A percentile compares a stretch with the other conserved stretches of the same genome.
Conservation (phyloP, 2,797 vertebrate genomes). For the Loriculus beryllinus region DNA sequence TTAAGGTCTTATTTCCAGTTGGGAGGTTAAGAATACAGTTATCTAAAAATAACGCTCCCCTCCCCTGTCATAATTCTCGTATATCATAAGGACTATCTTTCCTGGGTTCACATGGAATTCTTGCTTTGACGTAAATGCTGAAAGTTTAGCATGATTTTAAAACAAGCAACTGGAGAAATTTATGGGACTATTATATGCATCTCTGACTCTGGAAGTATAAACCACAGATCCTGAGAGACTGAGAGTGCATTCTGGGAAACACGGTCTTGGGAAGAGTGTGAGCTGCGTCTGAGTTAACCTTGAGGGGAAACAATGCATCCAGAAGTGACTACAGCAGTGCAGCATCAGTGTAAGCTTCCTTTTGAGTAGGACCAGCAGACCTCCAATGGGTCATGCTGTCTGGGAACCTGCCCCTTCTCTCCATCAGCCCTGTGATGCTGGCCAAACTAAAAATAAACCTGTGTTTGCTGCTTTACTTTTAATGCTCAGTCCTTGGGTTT, state of each 20-base stretch:
- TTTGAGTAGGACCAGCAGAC: neutral
- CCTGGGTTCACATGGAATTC: neutral
- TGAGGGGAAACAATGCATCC: neutral
- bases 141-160: neutral
- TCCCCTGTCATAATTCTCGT: neutral
- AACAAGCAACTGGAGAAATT: neutral
- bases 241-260: accelerated
- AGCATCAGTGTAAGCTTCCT: neutral
- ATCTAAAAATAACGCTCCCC: neutral
- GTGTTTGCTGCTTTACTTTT: neutral
- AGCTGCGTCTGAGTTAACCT: neutral
- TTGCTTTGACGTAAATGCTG: neutral
- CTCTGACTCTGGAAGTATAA: neutral
- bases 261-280: accelerated
- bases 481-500: neutral
- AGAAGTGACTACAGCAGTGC: accelerated
- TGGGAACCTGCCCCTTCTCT: neutral
- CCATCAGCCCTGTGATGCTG: neutral
- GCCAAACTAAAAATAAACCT: neutral
- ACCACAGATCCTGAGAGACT: neutral
- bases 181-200: neutral
- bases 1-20: neutral
- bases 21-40: neutral
- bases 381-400: neutral
- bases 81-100: neutral